Evolutionary conservation across 1,140 invertebrate genomes (phyloP), one percentile per base, ranked within the genome.

Genomic region (Lasaia peninsularis): DNA sequence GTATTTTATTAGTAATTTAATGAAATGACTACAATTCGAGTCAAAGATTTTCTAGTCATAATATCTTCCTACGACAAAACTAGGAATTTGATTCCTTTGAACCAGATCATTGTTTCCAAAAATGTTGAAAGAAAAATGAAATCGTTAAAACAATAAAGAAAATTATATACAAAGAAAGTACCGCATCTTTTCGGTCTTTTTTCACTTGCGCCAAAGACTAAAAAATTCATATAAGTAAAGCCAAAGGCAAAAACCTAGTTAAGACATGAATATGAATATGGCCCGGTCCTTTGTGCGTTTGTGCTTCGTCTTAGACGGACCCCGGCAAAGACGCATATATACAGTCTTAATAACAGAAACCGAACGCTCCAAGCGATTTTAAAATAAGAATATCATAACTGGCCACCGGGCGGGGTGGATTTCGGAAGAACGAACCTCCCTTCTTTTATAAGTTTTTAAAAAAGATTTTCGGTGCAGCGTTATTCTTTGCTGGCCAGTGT

Each of bases 301-400:
- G 71, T 80, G 65, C 58, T 31, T 56, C 61, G 66, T 78, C 75
- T 78, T 71, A 65, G 67, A 71, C 71, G 63, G 62, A 67, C 61
- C 71, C 65, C 20, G 44, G 20, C 9, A 80, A 80, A 82, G 71
- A 63, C 62, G 62, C 67, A 67, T 75, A 78, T 73, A 82, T 73
- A 86, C 74, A 61, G 75, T 84, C 76, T 82, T 84, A 82, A 84
- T 82, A 81, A 78, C 78, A 73, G 75, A 80, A 82, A 82, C 80
- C 67, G 78, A 80, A 82, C 78, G 79, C 80, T 77, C 65, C 72
- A 65, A 78, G 83, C 80, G 76, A 79, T 81, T 83, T 82, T 82
- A 81, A 83, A 86, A 86, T 84, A 84, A 84, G 76, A 86, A 83
- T 78, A 83, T 83, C 75, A 81, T 79, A 86, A 83, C 82, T 86